Evolutionary conservation across 2,888 invertebrate species (phyloP).

Genomic region (Chrysopilus asiliformis): DNA sequence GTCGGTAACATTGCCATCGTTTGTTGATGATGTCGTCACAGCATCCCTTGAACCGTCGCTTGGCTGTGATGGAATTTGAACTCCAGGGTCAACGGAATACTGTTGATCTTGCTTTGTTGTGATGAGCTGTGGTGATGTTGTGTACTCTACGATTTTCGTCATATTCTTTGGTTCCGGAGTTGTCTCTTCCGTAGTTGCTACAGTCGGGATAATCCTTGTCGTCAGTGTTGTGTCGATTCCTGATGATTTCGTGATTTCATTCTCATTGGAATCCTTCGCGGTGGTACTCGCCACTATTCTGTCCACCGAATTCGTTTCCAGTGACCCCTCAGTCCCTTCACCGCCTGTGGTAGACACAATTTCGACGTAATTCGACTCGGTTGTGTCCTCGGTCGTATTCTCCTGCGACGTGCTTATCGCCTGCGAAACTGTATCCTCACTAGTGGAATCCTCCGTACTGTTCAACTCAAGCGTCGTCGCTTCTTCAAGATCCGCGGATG

Average conservation of each 20-base stretch:
- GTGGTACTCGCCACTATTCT: slow-evolving; percentile 15
- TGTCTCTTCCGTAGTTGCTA: background rate
- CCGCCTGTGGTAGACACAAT: slow-evolving; percentile 13
- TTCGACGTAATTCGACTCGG: slow-evolving; percentile 10
- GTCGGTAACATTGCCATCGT: slow-evolving; percentile 8
- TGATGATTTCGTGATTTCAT: slow-evolving; percentile 20
- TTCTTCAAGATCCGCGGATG: no score
- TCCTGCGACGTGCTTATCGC: no score
- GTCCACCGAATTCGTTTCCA: slow-evolving; percentile 28
- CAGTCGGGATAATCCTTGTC: background rate
- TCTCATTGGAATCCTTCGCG: slow-evolving; percentile 20
- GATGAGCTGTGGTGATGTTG: background rate
- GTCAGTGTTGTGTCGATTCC: slow-evolving; percentile 14
- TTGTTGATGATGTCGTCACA: background rate
- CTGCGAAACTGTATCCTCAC: no score
- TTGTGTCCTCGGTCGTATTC: slow-evolving; percentile 14
- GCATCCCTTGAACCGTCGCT: no score
- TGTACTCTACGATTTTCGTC: no score
- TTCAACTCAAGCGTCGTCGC: no score
- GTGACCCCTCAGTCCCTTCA: slow-evolving; percentile 21
- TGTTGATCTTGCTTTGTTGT: no score
- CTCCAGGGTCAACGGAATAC: background rate
- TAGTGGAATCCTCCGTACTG: no score
- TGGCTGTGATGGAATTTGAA: no score
- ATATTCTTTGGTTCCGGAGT: background rate